These are phyloP conservation scores for Enteromius fasciolatus DNA, from an alignment of 2,797 vertebrate genomes.

Conservation along the genomic window DNA sequence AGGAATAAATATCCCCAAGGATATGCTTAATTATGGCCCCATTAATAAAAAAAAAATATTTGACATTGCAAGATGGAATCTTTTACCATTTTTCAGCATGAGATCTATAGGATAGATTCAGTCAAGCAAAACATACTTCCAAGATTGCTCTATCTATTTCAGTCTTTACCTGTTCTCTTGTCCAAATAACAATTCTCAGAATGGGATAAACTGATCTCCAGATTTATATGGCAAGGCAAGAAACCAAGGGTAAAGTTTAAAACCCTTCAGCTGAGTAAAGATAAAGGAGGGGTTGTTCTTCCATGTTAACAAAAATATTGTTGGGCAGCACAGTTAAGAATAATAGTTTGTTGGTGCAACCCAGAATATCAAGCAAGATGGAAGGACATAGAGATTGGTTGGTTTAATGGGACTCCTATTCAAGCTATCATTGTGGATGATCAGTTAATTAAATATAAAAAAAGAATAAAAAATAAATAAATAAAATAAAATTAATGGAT, in stretches of 20 bases:
- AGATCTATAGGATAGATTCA: not conserved
- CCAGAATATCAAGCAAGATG: not conserved
- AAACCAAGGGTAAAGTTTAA: not conserved
- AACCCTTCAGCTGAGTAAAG: not conserved
- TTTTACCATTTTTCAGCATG: not conserved
- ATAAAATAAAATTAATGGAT: not conserved
- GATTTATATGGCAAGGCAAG: not conserved
- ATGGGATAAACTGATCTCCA: not conserved
- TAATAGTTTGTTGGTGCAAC: not conserved
- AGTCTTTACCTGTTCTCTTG: not conserved
- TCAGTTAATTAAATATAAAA: not conserved
- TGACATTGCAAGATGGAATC: not conserved
- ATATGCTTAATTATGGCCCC: not conserved
- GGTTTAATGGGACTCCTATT: not conserved
- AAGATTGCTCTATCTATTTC: not conserved
- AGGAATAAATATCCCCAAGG: not conserved
- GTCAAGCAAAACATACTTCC: conserved; percentile 7
- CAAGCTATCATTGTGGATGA: not conserved
- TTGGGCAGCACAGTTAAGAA: not conserved
- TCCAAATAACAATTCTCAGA: not conserved
- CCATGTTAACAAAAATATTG: not conserved
- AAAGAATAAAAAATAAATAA: no score
- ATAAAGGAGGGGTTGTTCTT: not conserved
- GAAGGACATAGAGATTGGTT: not conserved
- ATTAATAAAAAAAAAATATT: not conserved